These are phyloP conservation scores for Eurystomus gularis DNA, from an alignment of 2,113 vertebrate genomes.

Conservation along the genomic window DNA sequence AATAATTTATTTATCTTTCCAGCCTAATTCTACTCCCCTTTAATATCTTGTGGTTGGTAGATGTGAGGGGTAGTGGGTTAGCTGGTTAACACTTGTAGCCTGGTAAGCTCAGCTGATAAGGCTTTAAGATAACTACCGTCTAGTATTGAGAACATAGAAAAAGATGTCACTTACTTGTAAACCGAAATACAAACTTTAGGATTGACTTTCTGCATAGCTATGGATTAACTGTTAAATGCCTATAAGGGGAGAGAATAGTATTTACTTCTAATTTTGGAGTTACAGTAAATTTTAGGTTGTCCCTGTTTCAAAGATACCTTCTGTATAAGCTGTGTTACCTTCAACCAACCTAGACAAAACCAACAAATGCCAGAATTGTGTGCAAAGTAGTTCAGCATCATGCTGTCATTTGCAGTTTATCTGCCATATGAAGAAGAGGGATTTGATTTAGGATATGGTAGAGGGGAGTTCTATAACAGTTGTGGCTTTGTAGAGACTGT, in stretches of 20 bases:
- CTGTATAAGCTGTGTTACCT: not conserved
- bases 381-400: not conserved
- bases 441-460: not conserved
- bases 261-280: not conserved
- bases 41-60: not conserved
- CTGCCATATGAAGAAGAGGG: not conserved
- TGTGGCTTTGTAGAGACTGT: not conserved
- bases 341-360: not conserved
- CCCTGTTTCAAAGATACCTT: not conserved
- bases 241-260: not conserved
- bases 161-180: not conserved
- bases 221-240: not conserved
- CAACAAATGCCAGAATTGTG: not conserved
- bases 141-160: not conserved
- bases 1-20: not conserved
- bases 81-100: not conserved
- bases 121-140: not conserved
- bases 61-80: not conserved
- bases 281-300: not conserved
- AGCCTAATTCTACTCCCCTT: not conserved
- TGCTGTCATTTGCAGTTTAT: not conserved
- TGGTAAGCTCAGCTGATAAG: not conserved
- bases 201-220: not conserved
- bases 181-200: not conserved
- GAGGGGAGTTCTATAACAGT: not conserved